Evolutionary conservation across 2,113 vertebrate genomes (phyloP).

Genomic region (Manacus vitellinus): DNA sequence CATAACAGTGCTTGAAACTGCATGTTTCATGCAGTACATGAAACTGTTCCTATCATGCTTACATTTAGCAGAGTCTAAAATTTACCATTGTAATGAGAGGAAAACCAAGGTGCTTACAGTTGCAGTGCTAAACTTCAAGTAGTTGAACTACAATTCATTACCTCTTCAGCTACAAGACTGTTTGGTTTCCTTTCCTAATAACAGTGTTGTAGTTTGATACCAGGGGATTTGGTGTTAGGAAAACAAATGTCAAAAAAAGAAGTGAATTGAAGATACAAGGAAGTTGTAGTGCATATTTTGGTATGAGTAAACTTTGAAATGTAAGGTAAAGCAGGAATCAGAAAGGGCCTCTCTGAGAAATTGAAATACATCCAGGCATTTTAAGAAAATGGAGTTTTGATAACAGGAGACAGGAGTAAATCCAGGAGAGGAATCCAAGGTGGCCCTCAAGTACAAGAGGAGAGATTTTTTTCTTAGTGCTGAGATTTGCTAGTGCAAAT

Average conservation of each 20-base stretch:
- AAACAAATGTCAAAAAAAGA: background rate
- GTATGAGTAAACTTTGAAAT: background rate
- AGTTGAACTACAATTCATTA: background rate
- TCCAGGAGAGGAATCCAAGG: background rate
- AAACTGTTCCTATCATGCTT: background rate
- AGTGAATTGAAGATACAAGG: background rate
- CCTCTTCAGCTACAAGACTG: background rate
- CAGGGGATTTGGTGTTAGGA: background rate
- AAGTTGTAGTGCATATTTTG: background rate
- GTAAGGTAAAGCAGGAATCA: background rate
- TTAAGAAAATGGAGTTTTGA: background rate
- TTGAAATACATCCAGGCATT: background rate
- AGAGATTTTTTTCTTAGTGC: background rate
- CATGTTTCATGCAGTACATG: background rate
- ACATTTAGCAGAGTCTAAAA: background rate
- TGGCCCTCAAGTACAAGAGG: background rate
- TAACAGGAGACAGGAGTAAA: background rate
- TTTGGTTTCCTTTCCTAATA: background rate
- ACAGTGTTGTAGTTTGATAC: background rate
- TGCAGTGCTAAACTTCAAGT: background rate
- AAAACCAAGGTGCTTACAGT: background rate
- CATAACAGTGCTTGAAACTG: background rate
- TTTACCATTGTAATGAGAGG: background rate
- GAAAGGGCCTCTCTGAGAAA: background rate
- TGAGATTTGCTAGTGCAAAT: background rate